Base-by-base conservation (phyloP, 2,113 vertebrate species). In the Cyanocitta stelleri region DNA sequence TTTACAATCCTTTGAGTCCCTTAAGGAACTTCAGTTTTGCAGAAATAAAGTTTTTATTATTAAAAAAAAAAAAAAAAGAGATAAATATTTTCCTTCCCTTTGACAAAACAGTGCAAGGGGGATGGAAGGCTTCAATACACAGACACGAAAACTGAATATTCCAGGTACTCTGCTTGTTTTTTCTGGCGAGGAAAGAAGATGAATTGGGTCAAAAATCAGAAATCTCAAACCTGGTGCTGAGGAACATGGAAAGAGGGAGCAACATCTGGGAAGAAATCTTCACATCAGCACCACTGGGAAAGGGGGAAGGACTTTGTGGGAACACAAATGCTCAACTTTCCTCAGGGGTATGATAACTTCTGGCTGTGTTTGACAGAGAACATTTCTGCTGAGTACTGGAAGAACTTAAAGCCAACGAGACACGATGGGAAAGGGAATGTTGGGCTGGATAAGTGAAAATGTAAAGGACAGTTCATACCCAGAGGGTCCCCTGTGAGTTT, bases 331-430 rank as follows among this genome's bases (percentile, higher is more conserved):
- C 55, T 90, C 37, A 21, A 3, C 46, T 89, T 69, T 84, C 82
- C 97, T 82, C 96, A 95, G 75, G 96, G 94, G 51, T 48, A 55
- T 19, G 87, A 49, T 95, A 93, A 84, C 69, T 97, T 29, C 90
- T 92, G 94, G 90, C 97, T 97, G 95, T 75, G 54, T 74, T 88
- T 93, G 96, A 93, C 93, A 90, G 51, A 85, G 86, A 37, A 61
- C 69, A 64, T 94, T 97, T 94, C 97, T 96, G 92, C 89, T 96
- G 96, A 98, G 92, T 15, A 61, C 85, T 90, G n/a, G 52, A 81
- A 74, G 95, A 96, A 94, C 90, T 22, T 71, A 58, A 87, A 92
- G 93, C 94, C 97, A 97, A 89, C 95, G 80, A 96, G 94, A 95
- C 78, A 51, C 59, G n/a, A 75, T 81, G 93, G 90, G 58, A 96